Evolutionary conservation across 2,888 invertebrate species (phyloP), one percentile per base, ranked within the genome.

Genomic region (Pyrocoelia pectoralis): DNA sequence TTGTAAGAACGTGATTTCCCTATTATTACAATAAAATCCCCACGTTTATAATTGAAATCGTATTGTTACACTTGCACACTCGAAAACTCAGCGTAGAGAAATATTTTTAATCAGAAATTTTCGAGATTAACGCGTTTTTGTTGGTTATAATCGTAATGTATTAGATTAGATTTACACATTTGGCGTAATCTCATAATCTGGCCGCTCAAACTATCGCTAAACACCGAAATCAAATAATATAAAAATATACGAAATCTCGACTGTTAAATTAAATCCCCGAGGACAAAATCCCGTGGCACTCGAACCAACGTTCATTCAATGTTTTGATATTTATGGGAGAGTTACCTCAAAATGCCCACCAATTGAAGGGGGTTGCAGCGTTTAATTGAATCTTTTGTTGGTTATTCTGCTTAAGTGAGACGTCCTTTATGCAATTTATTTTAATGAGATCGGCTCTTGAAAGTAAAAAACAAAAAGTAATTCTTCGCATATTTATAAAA

Each of bases 271-370:
- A 10, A 46, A 28, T 65, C 64, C 66, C 66, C 13, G 48, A 67
- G 65, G 68, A 58, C 13, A 51, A 12, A 48, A 17, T 43, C 66
- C 61, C 68, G 53, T 48, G 56, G 54, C 58, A 61, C 56, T 65
- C 59, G 60, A 38, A 8, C 13, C 63, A 51, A 56, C 61, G 63
- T 59, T 61, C 57, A 73, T 74, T 73, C 77, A 74, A 75, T 78
- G 79, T 79, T 79, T 78, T 79, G 79, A 79, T 80, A 79, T 79
- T 80, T 80, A 77, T 80, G 79, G 79, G 79, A 80, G 79, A 79
- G 75, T 78, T 76, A 73, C 73, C 70, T 63, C 68, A 70, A 66
- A 69, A 70, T 68, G 67, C 68, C 70, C 72, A 67, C 61, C 19
- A 49, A 54, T 24, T 46, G 56, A 29, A 67, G 18, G 46, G 18